Percentiles rank a stretch among this genome's conserved stretches.
Evolutionary conservation across 2,113 vertebrate species (phyloP).

Genomic region (Ammospiza caudacuta): DNA sequence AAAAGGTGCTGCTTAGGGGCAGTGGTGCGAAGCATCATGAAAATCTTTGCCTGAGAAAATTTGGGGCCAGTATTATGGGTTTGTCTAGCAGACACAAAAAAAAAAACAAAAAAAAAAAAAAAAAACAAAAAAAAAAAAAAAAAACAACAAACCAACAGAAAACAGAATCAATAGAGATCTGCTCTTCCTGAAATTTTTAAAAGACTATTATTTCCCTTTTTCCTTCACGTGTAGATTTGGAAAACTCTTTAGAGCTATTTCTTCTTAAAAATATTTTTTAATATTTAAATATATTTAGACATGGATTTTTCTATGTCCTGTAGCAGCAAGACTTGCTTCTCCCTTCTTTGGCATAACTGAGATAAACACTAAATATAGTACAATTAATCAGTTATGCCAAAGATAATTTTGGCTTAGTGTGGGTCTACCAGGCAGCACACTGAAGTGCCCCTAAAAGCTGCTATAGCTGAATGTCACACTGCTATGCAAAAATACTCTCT

Average conservation of each 20-base stretch:
- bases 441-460: neutral
- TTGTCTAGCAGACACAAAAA: neutral
- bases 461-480: neutral
- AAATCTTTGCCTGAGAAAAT: neutral
- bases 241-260: neutral
- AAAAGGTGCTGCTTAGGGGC: neutral
- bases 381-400: neutral
- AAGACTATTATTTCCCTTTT: neutral
- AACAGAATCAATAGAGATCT: neutral
- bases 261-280: neutral
- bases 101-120: too few species aligned
- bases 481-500: neutral
- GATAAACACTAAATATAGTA: neutral
- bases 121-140: neutral
- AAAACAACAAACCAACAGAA: neutral
- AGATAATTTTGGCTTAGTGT: neutral
- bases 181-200: neutral
- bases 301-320: fast-evolving
- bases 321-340: neutral
- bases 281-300: too few species aligned
- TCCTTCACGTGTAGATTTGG: neutral
- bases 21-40: neutral
- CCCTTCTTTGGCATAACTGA: neutral
- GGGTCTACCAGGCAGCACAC: neutral
- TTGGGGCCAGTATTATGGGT: neutral